Evolutionary conservation across 2,113 vertebrate genomes (phyloP).

Genomic region (Zosterops japonicus): DNA sequence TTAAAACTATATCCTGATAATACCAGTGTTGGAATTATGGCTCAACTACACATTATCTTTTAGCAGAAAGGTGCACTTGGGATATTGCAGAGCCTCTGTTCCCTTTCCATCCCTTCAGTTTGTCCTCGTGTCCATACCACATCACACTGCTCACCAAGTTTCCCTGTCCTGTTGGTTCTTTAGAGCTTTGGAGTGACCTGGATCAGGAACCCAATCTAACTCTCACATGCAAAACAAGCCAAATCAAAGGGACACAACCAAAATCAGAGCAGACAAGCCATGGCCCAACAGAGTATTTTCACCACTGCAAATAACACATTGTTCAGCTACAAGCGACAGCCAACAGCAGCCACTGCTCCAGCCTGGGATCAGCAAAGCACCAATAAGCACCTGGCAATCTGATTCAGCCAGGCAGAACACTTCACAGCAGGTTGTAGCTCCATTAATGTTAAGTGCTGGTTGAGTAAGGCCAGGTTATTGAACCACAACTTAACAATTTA

Average conservation of each 20-base stretch:
- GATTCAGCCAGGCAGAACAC: not conserved
- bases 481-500: constrained; percentile 5
- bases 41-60: accelerated
- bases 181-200: not conserved
- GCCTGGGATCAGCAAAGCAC: not conserved
- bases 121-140: accelerated
- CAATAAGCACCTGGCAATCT: not conserved
- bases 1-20: not conserved
- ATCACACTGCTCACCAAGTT: not conserved
- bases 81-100: not conserved
- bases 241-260: not conserved
- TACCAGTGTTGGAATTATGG: not conserved
- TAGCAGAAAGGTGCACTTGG: not conserved
- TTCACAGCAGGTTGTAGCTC: not conserved
- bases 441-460: not conserved
- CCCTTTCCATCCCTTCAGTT: not conserved
- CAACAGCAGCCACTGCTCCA: not conserved
- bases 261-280: not conserved
- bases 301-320: not conserved
- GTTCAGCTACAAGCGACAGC: not conserved
- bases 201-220: not conserved
- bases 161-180: not conserved
- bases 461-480: not conserved
- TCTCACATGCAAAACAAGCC: not conserved
- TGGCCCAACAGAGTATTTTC: not conserved